Evolutionary conservation across 1,140 invertebrate genomes (phyloP).

Genomic region (Thrips palmi): DNA sequence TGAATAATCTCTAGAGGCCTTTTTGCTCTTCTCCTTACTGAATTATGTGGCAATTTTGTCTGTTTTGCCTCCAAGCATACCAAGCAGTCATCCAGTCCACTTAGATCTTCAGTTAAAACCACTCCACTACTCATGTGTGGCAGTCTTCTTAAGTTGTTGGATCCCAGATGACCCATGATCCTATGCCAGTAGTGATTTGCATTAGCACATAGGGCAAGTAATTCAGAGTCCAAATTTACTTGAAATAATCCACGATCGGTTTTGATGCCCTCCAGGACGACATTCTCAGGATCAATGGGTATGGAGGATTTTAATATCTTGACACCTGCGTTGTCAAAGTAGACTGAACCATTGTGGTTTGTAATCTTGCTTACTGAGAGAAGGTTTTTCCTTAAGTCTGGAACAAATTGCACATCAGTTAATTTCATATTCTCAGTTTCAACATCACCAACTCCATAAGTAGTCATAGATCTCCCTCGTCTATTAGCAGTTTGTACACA

Average conservation of each 20-base stretch:
- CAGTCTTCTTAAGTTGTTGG: too few relatives aligned
- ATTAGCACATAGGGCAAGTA: neutral
- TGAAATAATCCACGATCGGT: neutral
- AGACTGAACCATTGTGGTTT: conserved; percentile 7
- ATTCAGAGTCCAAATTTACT: too few relatives aligned
- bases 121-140: too few relatives aligned
- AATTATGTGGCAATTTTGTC: conserved; percentile 16
- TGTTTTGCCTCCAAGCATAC: conserved; percentile 15
- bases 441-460: too few relatives aligned
- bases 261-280: too few relatives aligned
- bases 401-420: conserved; percentile 1
- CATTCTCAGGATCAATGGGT: too few relatives aligned
- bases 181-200: conserved; percentile 7
- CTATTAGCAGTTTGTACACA: too few relatives aligned
- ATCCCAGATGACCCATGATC: conserved; percentile 6
- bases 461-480: too few relatives aligned
- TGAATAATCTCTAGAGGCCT: conserved; percentile 18
- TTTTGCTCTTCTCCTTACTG: conserved; percentile 12
- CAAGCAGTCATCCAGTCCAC: too few relatives aligned
- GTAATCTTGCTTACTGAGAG: conserved; percentile 9
- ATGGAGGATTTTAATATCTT: too few relatives aligned
- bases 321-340: conserved; percentile 4
- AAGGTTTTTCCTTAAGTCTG: conserved; percentile 6
- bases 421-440: too few relatives aligned
- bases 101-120: neutral